A percentile compares a stretch with the other conserved stretches of the same genome.
phyloP scores from a whole-genome alignment of 2,797 vertebrate genomes.

The Myotis daubentonii region DNA sequence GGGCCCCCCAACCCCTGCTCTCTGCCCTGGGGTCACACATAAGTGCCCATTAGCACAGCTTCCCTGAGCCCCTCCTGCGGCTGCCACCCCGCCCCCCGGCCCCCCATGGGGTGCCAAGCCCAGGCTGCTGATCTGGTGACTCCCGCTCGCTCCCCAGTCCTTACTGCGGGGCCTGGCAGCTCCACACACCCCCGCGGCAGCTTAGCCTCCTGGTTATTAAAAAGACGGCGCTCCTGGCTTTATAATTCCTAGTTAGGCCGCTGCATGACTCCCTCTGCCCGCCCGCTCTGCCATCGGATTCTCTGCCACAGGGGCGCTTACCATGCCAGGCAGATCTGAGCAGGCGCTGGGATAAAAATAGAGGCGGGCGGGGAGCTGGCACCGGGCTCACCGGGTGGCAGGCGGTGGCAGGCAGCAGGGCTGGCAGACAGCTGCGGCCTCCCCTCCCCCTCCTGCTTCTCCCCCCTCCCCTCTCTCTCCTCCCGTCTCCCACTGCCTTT shows the following conservation, averaged over 20 bases:
- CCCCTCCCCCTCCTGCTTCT: no score
- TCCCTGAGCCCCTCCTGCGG: neutral
- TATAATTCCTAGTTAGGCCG: conserved; percentile 46
- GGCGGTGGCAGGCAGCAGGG: conserved; percentile 19
- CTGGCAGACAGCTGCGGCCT: conserved; percentile 48
- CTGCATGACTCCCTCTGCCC: neutral
- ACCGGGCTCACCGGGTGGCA: conserved; percentile 77
- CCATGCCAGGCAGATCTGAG: conserved; percentile 79
- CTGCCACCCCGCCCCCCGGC: fast-evolving
- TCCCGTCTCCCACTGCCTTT: fast-evolving
- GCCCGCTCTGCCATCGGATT: conserved; percentile 44
- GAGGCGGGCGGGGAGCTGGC: conserved; percentile 77
- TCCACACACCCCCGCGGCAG: neutral
- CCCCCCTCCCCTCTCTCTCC: fast-evolving
- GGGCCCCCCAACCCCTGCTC: no score
- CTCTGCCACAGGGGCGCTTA: conserved; percentile 72
- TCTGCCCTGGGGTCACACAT: neutral
- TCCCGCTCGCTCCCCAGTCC: neutral
- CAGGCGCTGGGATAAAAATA: conserved; percentile 85
- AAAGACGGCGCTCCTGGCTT: neutral
- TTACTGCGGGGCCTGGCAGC: neutral
- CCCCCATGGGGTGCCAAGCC: neutral
- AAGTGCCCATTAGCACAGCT: neutral
- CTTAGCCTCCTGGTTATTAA: neutral
- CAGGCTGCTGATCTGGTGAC: neutral